A percentile compares a stretch with the other conserved stretches of the same genome.
These are phyloP conservation scores for Plotosus lineatus DNA, from an alignment of 2,113 vertebrate species.

Conservation along the genomic window DNA sequence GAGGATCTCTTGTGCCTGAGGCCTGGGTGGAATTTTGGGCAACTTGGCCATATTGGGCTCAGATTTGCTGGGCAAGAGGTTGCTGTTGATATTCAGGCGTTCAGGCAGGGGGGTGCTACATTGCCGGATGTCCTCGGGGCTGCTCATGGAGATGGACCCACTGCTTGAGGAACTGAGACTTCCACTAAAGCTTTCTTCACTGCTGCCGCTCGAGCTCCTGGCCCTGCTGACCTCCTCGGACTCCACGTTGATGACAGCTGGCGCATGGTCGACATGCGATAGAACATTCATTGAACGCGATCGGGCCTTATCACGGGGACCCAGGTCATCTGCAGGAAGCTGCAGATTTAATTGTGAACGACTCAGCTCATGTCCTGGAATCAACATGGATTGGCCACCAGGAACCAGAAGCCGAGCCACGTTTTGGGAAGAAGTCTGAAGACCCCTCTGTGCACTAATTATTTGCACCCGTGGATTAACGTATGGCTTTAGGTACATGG, in stretches of 20 bases:
- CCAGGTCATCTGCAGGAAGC: background rate
- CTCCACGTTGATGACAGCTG: slow-evolving; percentile 60
- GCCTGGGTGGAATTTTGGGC: slow-evolving; percentile 76
- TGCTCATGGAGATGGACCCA: slow-evolving; percentile 22
- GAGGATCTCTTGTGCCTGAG: slow-evolving; percentile 72
- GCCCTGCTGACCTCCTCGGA: background rate
- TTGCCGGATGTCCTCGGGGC: accelerated
- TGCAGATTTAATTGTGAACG: slow-evolving; percentile 57
- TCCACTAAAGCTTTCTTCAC: slow-evolving; percentile 59
- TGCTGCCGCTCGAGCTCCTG: slow-evolving; percentile 31
- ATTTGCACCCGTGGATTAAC: slow-evolving; percentile 68
- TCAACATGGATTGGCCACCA: background rate
- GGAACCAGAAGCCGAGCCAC: slow-evolving; percentile 25
- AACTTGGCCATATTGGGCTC: slow-evolving; percentile 53
- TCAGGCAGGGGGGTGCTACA: slow-evolving; percentile 34
- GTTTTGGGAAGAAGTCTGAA: slow-evolving; percentile 9
- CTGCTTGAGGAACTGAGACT: slow-evolving; percentile 47
- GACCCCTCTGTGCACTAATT: background rate
- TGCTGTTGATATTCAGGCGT: slow-evolving; percentile 50
- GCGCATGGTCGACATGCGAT: background rate
- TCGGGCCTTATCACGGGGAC: slow-evolving; percentile 34
- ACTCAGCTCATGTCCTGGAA: slow-evolving; percentile 52
- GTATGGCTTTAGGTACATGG: slow-evolving; percentile 79
- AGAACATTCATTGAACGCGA: slow-evolving; percentile 56
- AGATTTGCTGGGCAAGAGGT: slow-evolving; percentile 44